phyloP scores from a whole-genome alignment of 2,888 invertebrate species.

The Tanaodytes sp. region DNA sequence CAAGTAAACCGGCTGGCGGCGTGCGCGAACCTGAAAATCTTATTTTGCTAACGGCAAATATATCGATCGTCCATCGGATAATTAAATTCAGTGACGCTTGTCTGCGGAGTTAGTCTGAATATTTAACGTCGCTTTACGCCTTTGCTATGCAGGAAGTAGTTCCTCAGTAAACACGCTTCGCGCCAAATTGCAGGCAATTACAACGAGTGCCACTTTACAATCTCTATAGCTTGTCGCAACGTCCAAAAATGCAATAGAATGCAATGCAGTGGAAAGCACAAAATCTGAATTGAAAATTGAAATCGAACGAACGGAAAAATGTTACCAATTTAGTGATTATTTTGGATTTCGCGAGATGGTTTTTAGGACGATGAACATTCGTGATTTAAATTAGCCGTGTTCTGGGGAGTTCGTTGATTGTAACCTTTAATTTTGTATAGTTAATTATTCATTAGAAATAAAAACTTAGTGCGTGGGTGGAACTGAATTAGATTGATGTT shows the following conservation, averaged over 20 bases:
- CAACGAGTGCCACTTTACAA: slow-evolving; percentile 42
- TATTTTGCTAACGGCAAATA: slow-evolving; percentile 24
- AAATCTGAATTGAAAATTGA: background rate
- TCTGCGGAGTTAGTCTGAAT: slow-evolving; percentile 55
- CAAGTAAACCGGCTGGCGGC: too few relatives aligned
- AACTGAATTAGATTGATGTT: too few relatives aligned
- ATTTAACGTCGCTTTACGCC: slow-evolving; percentile 57
- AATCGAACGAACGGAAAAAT: too few relatives aligned
- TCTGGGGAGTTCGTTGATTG: too few relatives aligned
- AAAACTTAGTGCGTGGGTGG: too few relatives aligned
- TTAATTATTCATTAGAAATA: too few relatives aligned
- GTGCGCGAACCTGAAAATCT: slow-evolving; percentile 11
- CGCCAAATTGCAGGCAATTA: slow-evolving; percentile 59
- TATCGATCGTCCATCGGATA: slow-evolving; percentile 66
- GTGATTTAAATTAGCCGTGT: too few relatives aligned
- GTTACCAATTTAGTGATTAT: too few relatives aligned
- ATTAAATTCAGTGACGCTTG: slow-evolving; percentile 62
- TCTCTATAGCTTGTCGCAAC: slow-evolving; percentile 24
- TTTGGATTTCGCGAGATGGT: too few relatives aligned
- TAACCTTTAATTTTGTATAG: too few relatives aligned
- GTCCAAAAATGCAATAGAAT: slow-evolving; percentile 20
- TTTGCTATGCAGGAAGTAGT: slow-evolving; percentile 45
- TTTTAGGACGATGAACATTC: too few relatives aligned
- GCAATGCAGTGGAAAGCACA: background rate
- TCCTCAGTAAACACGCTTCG: slow-evolving; percentile 47